A percentile compares a stretch with the other conserved stretches of the same genome.
Conservation (phyloP, 1,140 invertebrate genomes). For the Papilio polyxenes region DNA sequence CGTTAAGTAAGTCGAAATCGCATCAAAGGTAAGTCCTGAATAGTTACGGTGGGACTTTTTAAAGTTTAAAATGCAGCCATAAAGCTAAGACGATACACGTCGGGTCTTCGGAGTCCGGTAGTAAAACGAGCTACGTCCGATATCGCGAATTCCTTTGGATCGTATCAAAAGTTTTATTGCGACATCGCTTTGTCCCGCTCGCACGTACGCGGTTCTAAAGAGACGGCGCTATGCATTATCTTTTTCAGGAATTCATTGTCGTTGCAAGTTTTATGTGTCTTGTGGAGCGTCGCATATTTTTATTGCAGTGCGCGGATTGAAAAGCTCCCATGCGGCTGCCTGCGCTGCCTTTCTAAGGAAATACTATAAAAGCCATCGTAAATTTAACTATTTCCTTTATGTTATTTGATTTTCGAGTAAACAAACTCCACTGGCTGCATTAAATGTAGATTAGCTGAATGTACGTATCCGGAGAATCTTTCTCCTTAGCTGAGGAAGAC, state of each 20-base stretch:
- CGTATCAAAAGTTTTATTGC: slow-evolving; percentile 77
- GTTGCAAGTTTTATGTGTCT: slow-evolving; percentile 73
- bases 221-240: slow-evolving; percentile 64
- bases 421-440: slow-evolving; percentile 26
- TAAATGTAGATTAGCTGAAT: slow-evolving; percentile 16
- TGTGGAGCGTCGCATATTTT: slow-evolving; percentile 73
- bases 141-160: slow-evolving; percentile 70
- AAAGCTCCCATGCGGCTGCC: slow-evolving; percentile 52
- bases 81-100: slow-evolving; percentile 67
- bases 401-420: slow-evolving; percentile 38
- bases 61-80: slow-evolving; percentile 46
- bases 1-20: not conserved
- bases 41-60: slow-evolving; percentile 22
- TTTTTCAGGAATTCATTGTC: slow-evolving; percentile 78
- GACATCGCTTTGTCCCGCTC: slow-evolving; percentile 63
- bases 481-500: not conserved
- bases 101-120: slow-evolving; percentile 48
- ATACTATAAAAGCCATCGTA: slow-evolving; percentile 35
- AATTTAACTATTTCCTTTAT: slow-evolving; percentile 42
- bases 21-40: not conserved
- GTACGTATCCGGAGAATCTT: not conserved
- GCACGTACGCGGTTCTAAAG: slow-evolving; percentile 61
- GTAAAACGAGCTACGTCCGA: slow-evolving; percentile 73
- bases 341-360: slow-evolving; percentile 38
- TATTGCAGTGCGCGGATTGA: slow-evolving; percentile 75